These are phyloP conservation scores for Spatula clypeata DNA, from an alignment of 2,797 vertebrate genomes.

Conservation along the genomic window DNA sequence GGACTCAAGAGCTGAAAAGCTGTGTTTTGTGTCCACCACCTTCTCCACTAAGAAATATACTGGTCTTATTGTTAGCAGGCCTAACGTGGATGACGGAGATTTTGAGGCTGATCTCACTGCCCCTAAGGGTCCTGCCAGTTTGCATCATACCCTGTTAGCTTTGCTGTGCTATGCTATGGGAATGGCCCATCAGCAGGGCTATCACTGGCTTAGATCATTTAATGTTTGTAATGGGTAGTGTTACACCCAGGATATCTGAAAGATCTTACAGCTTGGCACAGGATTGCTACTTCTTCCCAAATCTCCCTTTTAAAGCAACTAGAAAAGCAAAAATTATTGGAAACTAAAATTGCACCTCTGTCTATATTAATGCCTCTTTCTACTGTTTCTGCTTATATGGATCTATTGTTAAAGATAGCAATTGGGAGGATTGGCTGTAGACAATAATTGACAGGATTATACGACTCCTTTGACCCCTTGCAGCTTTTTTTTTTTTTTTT, in stretches of 20 bases:
- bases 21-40: background rate
- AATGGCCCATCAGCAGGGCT: background rate
- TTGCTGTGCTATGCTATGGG: background rate
- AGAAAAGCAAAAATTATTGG: background rate
- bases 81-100: background rate
- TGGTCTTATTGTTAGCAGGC: background rate
- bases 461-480: background rate
- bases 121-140: background rate
- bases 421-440: background rate
- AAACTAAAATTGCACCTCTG: background rate
- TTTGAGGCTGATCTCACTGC: background rate
- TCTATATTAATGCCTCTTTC: background rate
- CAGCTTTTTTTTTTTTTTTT: conserved; percentile 18
- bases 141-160: background rate
- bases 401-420: conserved; percentile 1
- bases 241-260: background rate
- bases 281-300: background rate
- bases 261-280: background rate
- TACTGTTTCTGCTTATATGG: background rate
- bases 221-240: background rate
- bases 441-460: background rate
- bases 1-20: background rate
- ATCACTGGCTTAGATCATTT: background rate
- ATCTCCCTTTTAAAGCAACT: background rate
- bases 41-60: background rate